Evolutionary conservation across 1,140 invertebrate genomes (phyloP).

Genomic region (Camponotus floridanus): DNA sequence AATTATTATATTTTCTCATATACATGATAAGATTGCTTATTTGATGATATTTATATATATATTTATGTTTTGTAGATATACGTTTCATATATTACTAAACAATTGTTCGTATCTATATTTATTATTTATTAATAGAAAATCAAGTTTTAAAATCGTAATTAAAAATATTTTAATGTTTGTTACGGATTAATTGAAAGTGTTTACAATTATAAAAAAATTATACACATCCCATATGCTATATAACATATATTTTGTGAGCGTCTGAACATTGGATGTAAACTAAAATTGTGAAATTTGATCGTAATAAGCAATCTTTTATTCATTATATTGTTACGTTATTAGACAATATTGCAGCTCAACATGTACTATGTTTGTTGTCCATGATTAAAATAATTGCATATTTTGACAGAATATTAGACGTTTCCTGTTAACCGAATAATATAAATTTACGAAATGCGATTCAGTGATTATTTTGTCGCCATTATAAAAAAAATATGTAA

Average conservation of each 20-base stretch:
- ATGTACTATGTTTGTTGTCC: background rate
- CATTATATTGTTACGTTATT: background rate
- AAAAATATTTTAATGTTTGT: slow-evolving; percentile 23
- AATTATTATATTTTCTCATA: too few species aligned
- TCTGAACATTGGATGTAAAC: background rate
- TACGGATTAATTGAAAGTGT: background rate
- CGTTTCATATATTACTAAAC: too few species aligned
- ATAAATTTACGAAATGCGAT: background rate
- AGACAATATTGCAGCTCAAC: background rate
- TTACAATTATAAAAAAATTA: background rate
- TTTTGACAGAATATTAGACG: slow-evolving; percentile 16
- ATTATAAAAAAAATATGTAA: too few species aligned
- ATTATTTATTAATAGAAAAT: slow-evolving; percentile 3
- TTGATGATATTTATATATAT: background rate
- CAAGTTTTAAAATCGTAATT: background rate
- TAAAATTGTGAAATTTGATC: background rate
- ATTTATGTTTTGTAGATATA: too few species aligned
- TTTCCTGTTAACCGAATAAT: background rate
- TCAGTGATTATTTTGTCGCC: background rate
- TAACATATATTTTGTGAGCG: background rate
- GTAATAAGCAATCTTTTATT: background rate
- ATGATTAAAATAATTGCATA: slow-evolving; percentile 24
- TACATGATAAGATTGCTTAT: too few species aligned
- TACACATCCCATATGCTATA: background rate
- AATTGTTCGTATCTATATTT: too few species aligned